These are phyloP conservation scores for Nomada ferruginata DNA, from an alignment of 2,888 invertebrate genomes.

Conservation along the genomic window DNA sequence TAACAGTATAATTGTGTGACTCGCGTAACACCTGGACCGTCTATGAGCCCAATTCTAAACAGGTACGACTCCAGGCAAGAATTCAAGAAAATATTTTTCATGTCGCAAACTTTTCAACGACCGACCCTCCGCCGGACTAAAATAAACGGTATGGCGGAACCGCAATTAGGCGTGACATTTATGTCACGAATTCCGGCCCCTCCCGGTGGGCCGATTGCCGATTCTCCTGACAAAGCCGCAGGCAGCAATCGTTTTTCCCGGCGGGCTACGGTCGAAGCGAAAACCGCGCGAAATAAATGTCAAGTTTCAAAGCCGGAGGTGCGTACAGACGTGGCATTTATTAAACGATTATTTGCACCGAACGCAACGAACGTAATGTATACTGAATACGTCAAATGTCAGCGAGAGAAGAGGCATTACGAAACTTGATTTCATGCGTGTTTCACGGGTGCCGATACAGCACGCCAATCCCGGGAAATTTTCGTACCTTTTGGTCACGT, in stretches of 20 bases:
- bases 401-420: conserved; percentile 44
- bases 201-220: neutral
- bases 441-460: conserved; percentile 21
- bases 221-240: neutral
- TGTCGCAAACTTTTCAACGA: conserved; percentile 14
- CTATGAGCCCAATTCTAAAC: neutral
- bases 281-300: conserved; percentile 52
- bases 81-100: conserved; percentile 12
- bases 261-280: conserved; percentile 19
- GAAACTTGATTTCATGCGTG: conserved; percentile 36
- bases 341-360: conserved; percentile 66
- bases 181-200: conserved; percentile 13
- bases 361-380: conserved; percentile 62
- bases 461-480: conserved; percentile 35
- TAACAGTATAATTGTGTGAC: no score
- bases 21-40: neutral
- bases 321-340: conserved; percentile 65
- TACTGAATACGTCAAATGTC: conserved; percentile 66
- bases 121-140: neutral
- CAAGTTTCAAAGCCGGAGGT: conserved; percentile 51
- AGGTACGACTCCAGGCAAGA: no score
- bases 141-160: conserved; percentile 3
- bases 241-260: conserved; percentile 31
- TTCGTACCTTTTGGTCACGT: conserved; percentile 54
- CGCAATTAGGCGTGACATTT: conserved; percentile 54